These are phyloP conservation scores for Epicampocera succincta DNA, from an alignment of 2,888 invertebrate species.

Conservation along the genomic window DNA sequence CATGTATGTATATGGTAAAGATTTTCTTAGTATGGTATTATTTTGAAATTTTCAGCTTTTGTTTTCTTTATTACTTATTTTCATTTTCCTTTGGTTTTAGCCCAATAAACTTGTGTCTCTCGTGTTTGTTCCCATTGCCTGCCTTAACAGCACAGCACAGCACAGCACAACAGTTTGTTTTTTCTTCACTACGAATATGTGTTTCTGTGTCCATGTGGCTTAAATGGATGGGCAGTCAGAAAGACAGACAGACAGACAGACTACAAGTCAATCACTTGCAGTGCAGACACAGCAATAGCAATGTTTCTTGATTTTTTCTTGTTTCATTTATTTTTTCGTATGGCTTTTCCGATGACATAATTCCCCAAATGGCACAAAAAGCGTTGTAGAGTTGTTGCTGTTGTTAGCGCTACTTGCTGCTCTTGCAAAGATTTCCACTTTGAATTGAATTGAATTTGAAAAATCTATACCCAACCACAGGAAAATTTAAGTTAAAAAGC, in stretches of 20 bases:
- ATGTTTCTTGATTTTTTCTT: constrained; percentile 35
- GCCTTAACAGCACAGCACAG: constrained; percentile 47
- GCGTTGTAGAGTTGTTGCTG: constrained; percentile 17
- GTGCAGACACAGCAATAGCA: constrained; percentile 10
- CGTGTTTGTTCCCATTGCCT: constrained; percentile 70
- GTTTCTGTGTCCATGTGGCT: constrained; percentile 42
- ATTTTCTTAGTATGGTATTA: constrained; percentile 7
- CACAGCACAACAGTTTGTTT: too few species aligned
- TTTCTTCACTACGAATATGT: constrained; percentile 13
- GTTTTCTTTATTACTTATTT: constrained; percentile 4
- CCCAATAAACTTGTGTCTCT: constrained; percentile 54
- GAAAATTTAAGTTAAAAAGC: constrained; percentile 10
- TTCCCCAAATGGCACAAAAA: constrained; percentile 65
- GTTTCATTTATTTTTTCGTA: constrained; percentile 28
- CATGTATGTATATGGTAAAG: too few species aligned
- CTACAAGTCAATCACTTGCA: constrained; percentile 15
- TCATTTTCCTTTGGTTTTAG: constrained; percentile 30
- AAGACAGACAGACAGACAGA: background rate
- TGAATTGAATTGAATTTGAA: constrained; percentile 2
- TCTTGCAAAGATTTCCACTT: constrained; percentile 27
- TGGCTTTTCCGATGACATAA: constrained; percentile 69
- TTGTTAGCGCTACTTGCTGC: background rate
- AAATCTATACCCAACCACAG: background rate
- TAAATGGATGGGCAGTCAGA: background rate
- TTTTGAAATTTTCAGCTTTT: constrained; percentile 35